Conservation (phyloP, 1,140 invertebrate genomes). For the Notospermus geniculatus region DNA sequence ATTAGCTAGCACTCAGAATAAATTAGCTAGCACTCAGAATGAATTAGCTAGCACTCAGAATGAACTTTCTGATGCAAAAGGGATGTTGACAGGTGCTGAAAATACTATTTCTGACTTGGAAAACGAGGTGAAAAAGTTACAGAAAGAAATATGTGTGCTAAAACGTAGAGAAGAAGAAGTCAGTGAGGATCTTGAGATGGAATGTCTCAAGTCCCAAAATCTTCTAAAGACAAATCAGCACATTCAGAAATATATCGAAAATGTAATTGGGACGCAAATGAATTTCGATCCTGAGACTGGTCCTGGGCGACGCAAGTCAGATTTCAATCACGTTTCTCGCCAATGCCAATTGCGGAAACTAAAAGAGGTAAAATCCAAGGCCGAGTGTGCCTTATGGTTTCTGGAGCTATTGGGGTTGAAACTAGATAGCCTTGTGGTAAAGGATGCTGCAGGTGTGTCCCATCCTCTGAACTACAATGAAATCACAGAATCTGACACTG, state of each 20-base stretch:
- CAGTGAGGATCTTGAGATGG: background rate
- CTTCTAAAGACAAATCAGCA: background rate
- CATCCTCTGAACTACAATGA: background rate
- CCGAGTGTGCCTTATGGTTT: constrained; percentile 8
- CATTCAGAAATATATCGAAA: background rate
- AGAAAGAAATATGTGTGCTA: background rate
- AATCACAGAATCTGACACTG: background rate
- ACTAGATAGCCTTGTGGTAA: background rate
- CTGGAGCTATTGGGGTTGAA: background rate
- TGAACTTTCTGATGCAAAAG: too few species aligned
- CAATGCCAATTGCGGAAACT: background rate
- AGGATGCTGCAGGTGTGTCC: background rate
- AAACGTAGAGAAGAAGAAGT: background rate
- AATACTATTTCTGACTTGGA: background rate
- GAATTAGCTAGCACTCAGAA: too few species aligned
- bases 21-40: too few species aligned
- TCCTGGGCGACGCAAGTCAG: background rate
- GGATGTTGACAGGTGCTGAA: too few species aligned
- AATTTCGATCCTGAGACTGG: background rate
- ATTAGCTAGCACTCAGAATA: too few species aligned
- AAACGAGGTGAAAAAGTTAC: background rate
- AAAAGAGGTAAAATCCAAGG: constrained; percentile 7
- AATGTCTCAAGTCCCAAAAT: background rate
- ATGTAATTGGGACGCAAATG: background rate
- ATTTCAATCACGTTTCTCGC: background rate